Conservation (phyloP, 2,797 vertebrate species). For the Choloepus didactylus region DNA sequence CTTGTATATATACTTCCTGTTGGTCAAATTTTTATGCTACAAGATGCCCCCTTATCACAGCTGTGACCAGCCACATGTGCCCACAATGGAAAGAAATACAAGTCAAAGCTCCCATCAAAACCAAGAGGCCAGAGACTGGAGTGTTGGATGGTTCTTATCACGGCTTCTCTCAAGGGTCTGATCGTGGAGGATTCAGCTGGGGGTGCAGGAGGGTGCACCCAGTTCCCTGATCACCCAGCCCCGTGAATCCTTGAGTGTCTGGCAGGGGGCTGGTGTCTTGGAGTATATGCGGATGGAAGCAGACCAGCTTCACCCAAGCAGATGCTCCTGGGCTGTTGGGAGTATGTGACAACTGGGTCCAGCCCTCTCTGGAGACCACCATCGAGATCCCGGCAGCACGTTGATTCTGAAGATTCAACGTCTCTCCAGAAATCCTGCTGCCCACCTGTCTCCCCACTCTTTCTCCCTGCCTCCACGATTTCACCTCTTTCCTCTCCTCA, state of each 20-base stretch:
- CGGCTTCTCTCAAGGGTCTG: neutral
- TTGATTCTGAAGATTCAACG: neutral
- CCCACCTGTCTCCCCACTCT: neutral
- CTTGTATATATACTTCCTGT: neutral
- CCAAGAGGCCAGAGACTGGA: neutral
- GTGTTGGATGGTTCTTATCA: neutral
- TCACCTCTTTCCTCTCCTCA: neutral
- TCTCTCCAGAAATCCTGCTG: neutral
- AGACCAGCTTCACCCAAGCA: constrained; percentile 5
- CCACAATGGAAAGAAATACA: neutral
- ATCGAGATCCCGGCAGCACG: neutral
- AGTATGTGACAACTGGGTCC: neutral
- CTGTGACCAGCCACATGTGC: neutral
- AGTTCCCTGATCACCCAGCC: neutral
- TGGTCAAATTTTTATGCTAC: neutral
- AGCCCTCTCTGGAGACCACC: neutral
- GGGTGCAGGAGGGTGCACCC: accelerated
- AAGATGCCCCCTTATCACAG: neutral
- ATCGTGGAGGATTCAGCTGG: neutral
- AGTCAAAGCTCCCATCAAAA: neutral
- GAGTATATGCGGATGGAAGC: neutral
- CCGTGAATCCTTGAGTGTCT: neutral
- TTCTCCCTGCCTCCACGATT: neutral
- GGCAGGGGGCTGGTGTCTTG: neutral
- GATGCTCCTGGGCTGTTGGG: neutral